These are phyloP conservation scores for Odontophorus gujanensis DNA, from an alignment of 2,113 vertebrate genomes.

Conservation along the genomic window DNA sequence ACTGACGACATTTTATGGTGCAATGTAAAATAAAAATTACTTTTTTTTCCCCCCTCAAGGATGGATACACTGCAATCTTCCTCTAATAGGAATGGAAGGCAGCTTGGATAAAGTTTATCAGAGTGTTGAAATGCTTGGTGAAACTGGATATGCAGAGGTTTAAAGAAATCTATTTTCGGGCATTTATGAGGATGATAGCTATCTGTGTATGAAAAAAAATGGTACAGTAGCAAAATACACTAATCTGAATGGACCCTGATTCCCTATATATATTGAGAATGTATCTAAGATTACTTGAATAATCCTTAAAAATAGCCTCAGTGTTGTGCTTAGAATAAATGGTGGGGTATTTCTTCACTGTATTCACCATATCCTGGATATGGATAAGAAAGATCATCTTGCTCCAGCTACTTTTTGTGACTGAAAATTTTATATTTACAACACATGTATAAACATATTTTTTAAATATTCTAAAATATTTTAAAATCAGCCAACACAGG, in stretches of 20 bases:
- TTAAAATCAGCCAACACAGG: neutral
- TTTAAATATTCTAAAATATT: neutral
- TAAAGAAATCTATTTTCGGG: constrained; percentile 31
- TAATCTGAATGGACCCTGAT: neutral
- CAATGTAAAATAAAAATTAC: neutral
- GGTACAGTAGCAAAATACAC: neutral
- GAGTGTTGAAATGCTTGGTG: neutral
- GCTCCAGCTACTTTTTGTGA: neutral
- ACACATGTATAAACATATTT: neutral
- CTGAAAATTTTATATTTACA: constrained; percentile 5
- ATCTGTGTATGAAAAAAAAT: constrained; percentile 3
- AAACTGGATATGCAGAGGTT: constrained; percentile 11
- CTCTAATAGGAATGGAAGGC: neutral
- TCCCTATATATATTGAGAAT: neutral
- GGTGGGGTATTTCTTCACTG: neutral
- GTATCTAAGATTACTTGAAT: constrained; percentile 4
- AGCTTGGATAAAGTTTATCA: neutral
- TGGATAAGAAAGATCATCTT: neutral
- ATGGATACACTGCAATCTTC: neutral
- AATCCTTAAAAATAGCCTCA: neutral
- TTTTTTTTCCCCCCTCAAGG: neutral
- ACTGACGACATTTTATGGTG: neutral
- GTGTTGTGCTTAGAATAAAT: neutral
- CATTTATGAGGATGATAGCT: neutral
- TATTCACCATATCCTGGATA: neutral